These are phyloP conservation scores for Semaprochilodus insignis DNA, from an alignment of 2,797 vertebrate genomes.

Conservation along the genomic window DNA sequence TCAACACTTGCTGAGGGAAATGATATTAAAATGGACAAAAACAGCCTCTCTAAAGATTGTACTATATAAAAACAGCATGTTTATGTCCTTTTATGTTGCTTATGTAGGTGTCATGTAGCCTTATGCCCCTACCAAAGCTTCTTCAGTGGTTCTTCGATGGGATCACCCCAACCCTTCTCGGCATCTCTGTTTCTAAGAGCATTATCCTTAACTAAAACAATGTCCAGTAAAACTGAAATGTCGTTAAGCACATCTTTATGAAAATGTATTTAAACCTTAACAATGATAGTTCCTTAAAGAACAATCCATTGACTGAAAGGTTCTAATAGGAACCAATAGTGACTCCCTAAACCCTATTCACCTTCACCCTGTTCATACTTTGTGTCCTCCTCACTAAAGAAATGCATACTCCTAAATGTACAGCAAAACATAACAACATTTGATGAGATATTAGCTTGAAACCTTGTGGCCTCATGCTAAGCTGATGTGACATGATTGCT, in stretches of 20 bases:
- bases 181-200: not conserved
- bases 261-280: not conserved
- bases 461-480: not conserved
- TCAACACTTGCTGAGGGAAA: no score
- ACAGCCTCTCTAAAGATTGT: no score
- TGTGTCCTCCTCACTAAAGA: not conserved
- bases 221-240: not conserved
- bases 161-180: not conserved
- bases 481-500: slow-evolving; percentile 19
- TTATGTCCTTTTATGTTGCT: no score
- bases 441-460: slow-evolving; percentile 1
- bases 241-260: not conserved
- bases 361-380: not conserved
- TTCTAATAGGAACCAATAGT: not conserved
- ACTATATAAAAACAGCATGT: no score
- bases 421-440: not conserved
- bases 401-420: not conserved
- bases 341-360: not conserved
- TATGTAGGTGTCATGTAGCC: no score
- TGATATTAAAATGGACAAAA: no score
- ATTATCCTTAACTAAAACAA: not conserved
- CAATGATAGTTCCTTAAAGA: not conserved
- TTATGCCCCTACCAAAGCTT: no score
- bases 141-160: not conserved
- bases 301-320: not conserved